Base-by-base conservation (phyloP, 2,113 vertebrate species). In the Calcarius ornatus region DNA sequence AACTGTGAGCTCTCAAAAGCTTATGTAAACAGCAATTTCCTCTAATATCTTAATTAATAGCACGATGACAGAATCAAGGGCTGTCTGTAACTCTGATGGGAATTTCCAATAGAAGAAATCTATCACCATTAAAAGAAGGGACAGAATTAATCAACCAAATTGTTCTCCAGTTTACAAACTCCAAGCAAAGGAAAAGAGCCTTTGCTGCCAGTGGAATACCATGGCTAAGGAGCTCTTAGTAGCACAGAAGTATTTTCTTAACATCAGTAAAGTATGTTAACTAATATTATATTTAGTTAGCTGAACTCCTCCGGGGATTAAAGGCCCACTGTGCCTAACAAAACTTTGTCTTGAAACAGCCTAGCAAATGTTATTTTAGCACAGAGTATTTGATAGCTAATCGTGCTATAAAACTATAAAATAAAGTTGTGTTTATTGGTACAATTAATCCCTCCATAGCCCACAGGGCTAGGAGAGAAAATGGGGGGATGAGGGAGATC, bases 351-450 rank as follows among this genome's bases (percentile, higher is more conserved):
- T 85, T 87, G 92, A 95, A 95, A 81, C 81, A 81, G 89, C 76
- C 81, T 60, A 95, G 90, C 71, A 86, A 97, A 95, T 93, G 92
- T 97, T 96, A 86, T 97, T 97, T 96, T 91, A 96, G 95, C 72
- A 89, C 51, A 16, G 92, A 89, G 81, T 31, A 93, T 95, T 94
- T 97, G 95, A 97, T 95, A 96, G 95, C 94, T 90, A 84, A 96
- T 97, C 91, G 21, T 78, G 88, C 95, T 90, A 92, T 95, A 97
- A 96, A 96, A 95, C 91, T 81, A 86, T 95, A 95, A 96, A 95
- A 95, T 96, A 97, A 95, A 92, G 78, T 96, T 88, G 86, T 90
- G 96, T 96, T 97, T 97, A 97, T 97, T 96, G 96, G 96, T 89
- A 96, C 94, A 93, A 95, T 96, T 97, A 97, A 96, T 97, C 68